Base-by-base conservation (phyloP, 2,113 vertebrate species). In the Leucosticte australis region DNA sequence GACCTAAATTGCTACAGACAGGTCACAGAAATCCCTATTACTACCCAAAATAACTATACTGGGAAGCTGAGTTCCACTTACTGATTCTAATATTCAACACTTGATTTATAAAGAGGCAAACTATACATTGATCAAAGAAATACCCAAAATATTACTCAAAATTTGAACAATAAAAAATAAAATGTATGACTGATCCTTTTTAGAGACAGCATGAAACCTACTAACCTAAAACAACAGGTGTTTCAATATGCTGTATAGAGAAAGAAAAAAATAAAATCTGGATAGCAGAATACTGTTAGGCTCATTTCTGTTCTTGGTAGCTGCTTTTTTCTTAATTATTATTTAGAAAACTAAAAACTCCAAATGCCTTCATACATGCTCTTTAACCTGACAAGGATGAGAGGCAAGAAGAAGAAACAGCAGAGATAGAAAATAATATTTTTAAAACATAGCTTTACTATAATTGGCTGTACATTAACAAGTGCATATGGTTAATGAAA, bases 1-100 rank as follows among this genome's bases (percentile, higher is more conserved):
- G 63, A 50, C 55, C 62, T 90, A 84, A 94, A 89, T 71, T 84
- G 56, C 79, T 77, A 88, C 16, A 89, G 91, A 91, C 80, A 95
- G 74, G 78, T 77, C 81, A 73, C 70, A 91, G 89, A 95, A 87
- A 93, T 86, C 85, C 70, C 81, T 71, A 70, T 74, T 81, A 62
- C 49, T 49, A 82, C 26, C 63, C 37, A 41, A 89, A 91, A 84
- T 64, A 96, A 95, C 56, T 62, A 46, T 27, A 78, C 35, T 41
- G 59, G 52, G 81, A 95, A 93, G 70, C 9, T 9, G 23, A 93
- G 31, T 76, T 90, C 27, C 24, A 78, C 19, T 73, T 93, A 70
- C 21, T 60, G 52, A 92, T 78, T 89, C 63, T 79, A 44, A 28
- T 47, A 77, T 47, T 81, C 46, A 87, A 87, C 52, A 76, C 17